These are phyloP conservation scores for Oscheius sp. DNA, from an alignment of 2,888 invertebrate genomes.

Conservation along the genomic window DNA sequence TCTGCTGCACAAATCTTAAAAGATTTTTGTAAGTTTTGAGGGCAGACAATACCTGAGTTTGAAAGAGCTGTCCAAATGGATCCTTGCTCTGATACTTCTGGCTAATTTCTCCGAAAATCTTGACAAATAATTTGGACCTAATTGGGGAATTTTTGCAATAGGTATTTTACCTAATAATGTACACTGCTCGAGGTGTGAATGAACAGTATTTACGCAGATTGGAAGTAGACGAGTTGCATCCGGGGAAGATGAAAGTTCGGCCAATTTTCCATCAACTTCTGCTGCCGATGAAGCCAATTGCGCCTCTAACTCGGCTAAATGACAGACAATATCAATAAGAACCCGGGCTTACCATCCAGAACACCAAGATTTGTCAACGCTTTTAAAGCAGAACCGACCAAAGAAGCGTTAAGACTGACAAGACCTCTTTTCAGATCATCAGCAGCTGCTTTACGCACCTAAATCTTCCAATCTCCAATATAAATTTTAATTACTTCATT, in stretches of 20 bases:
- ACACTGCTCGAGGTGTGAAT: conserved; percentile 50
- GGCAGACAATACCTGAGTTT: background rate
- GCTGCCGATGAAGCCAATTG: conserved; percentile 39
- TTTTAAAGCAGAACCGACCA: conserved; percentile 50
- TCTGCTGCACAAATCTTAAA: conserved; percentile 49
- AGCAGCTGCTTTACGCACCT: conserved; percentile 44
- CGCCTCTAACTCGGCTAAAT: conserved; percentile 47
- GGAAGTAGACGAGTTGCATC: conserved; percentile 41
- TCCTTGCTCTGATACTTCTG: conserved; percentile 43
- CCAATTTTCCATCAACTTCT: conserved; percentile 46
- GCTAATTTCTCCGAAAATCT: conserved; percentile 54
- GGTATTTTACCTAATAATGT: conserved; percentile 38
- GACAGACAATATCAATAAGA: background rate
- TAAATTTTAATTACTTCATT: conserved; percentile 40
- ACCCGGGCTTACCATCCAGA: conserved; percentile 36
- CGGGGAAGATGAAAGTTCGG: conserved; percentile 35
- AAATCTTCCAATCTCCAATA: background rate
- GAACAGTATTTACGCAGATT: conserved; percentile 39
- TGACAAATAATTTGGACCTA: conserved; percentile 27
- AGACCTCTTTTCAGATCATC: conserved; percentile 61
- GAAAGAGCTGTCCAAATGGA: conserved; percentile 42
- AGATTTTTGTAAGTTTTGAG: background rate
- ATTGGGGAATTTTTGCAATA: background rate
- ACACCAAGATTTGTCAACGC: conserved; percentile 51
- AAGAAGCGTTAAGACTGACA: conserved; percentile 56